Evolutionary conservation across 53 echinoderm and acorn worm species (phyloP).

Genomic region (Pentamera pediparva): DNA sequence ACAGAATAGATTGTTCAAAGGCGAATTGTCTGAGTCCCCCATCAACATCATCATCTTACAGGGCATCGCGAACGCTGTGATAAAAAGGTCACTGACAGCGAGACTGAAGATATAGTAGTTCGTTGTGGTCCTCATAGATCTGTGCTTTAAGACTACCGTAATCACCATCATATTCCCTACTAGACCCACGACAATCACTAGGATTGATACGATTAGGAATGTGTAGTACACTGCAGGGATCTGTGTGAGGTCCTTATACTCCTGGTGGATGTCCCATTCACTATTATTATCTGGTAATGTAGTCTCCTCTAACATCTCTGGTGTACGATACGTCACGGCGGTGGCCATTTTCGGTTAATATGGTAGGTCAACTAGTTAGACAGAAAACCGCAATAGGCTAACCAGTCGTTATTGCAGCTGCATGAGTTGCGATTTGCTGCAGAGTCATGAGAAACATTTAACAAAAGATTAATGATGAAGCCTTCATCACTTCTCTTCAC

Average conservation of each 20-base stretch:
- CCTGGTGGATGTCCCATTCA: slow-evolving; percentile 37
- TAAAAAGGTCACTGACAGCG: slow-evolving; percentile 75
- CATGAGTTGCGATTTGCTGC: too few species aligned
- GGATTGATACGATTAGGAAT: slow-evolving; percentile 46
- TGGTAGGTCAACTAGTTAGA: too few species aligned
- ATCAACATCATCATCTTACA: slow-evolving; percentile 69
- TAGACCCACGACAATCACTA: slow-evolving; percentile 72
- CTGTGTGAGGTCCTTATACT: slow-evolving; percentile 71
- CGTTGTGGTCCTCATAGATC: slow-evolving; percentile 83
- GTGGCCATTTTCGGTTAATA: too few species aligned
- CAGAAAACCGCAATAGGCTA: too few species aligned
- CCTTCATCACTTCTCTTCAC: too few species aligned
- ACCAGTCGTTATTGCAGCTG: too few species aligned
- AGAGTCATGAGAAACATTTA: too few species aligned
- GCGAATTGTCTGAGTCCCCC: slow-evolving; percentile 38
- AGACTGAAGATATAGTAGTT: slow-evolving; percentile 94
- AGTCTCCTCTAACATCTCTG: too few species aligned
- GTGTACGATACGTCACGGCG: too few species aligned
- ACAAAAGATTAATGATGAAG: too few species aligned
- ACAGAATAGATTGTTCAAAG: slow-evolving; percentile 58
- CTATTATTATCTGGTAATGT: too few species aligned
- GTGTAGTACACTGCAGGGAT: slow-evolving; percentile 51
- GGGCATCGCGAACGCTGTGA: slow-evolving; percentile 72
- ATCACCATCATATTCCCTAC: slow-evolving; percentile 87
- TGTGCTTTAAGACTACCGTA: slow-evolving; percentile 64